A percentile compares a stretch with the other conserved stretches of the same genome.
These are phyloP conservation scores for Nannoperca obscura DNA, from an alignment of 2,797 vertebrate genomes.

Conservation along the genomic window DNA sequence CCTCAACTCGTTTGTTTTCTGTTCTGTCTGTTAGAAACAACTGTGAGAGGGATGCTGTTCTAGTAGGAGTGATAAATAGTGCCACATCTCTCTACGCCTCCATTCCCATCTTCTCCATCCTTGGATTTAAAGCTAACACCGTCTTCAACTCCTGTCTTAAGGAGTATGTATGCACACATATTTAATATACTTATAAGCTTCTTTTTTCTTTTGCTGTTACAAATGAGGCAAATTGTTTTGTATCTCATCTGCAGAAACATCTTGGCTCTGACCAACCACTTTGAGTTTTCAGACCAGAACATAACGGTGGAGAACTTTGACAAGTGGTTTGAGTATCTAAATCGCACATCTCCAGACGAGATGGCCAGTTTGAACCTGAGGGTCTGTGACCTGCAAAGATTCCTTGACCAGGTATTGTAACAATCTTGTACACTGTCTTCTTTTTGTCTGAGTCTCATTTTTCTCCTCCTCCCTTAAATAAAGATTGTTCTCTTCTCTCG, in stretches of 20 bases:
- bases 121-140: constrained; percentile 93
- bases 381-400: constrained; percentile 85
- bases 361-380: constrained; percentile 80
- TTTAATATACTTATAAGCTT: not conserved
- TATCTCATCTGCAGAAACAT: constrained; percentile 87
- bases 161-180: constrained; percentile 75
- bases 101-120: constrained; percentile 90
- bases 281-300: constrained; percentile 87
- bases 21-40: constrained; percentile 86
- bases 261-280: constrained; percentile 86
- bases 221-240: not conserved
- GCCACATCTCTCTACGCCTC: constrained; percentile 92
- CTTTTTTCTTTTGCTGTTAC: not conserved
- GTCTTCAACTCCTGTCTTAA: constrained; percentile 83
- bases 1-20: not conserved
- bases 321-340: constrained; percentile 76
- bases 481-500: not conserved
- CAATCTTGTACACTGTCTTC: not conserved
- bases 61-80: constrained; percentile 91
- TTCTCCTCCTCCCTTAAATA: not conserved
- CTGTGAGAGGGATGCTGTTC: constrained; percentile 90
- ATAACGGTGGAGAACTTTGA: constrained; percentile 85
- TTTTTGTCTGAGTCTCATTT: not conserved
- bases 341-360: constrained; percentile 64
- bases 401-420: constrained; percentile 87